Percentiles rank a stretch among this genome's conserved stretches.
These are phyloP conservation scores for Hydractinia symbiolongicarpus DNA, from an alignment of 30 jellyfish, hydroid and myxozoan genomes.

Conservation along the genomic window DNA sequence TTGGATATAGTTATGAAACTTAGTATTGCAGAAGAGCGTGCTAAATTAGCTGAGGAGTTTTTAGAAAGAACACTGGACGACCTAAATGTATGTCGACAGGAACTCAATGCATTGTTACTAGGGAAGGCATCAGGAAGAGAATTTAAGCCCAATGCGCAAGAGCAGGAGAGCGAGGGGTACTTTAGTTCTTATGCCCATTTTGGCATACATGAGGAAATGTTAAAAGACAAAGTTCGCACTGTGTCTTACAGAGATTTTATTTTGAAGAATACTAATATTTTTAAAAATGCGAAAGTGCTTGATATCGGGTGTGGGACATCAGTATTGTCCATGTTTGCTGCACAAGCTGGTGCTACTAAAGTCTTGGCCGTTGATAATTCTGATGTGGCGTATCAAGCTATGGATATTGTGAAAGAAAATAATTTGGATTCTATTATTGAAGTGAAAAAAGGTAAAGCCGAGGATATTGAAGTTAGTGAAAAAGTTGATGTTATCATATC, in stretches of 20 bases:
- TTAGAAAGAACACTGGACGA: conserved; percentile 66
- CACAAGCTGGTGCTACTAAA: conserved; percentile 73
- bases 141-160: not conserved
- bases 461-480: conserved; percentile 36
- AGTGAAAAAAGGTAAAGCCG: conserved; percentile 71
- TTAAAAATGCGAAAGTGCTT: conserved; percentile 51
- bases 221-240: conserved; percentile 72
- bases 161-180: conserved; percentile 48
- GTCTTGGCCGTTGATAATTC: conserved; percentile 90
- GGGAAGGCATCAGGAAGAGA: not conserved
- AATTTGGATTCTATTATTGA: conserved; percentile 44
- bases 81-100: conserved; percentile 47
- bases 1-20: conserved; percentile 28
- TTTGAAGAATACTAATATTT: conserved; percentile 27
- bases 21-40: conserved; percentile 55
- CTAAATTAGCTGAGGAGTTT: conserved; percentile 64
- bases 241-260: conserved; percentile 66
- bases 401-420: conserved; percentile 87
- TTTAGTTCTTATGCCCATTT: conserved; percentile 84
- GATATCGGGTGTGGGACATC: conserved; percentile 96
- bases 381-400: conserved; percentile 88
- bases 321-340: conserved; percentile 88
- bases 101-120: conserved; percentile 40
- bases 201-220: conserved; percentile 97
- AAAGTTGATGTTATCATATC: conserved; percentile 86